Conservation (phyloP, 2,797 vertebrate species). For the Sebastiscus albofasciatus region DNA sequence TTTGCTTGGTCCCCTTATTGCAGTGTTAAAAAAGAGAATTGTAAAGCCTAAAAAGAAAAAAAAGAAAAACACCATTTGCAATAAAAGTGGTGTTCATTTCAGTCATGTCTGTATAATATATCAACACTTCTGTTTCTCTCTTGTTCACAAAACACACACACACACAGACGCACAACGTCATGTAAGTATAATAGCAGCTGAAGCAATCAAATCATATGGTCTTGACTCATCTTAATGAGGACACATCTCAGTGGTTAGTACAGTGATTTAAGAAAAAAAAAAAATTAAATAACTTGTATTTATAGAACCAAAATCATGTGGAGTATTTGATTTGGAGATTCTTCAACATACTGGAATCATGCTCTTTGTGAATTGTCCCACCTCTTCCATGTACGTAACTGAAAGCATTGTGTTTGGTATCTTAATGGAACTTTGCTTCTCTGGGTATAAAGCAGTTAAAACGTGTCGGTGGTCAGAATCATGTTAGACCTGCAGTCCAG, state of each 20-base stretch:
- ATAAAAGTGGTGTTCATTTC: slow-evolving; percentile 88
- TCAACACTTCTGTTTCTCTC: slow-evolving; percentile 81
- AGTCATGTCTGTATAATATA: slow-evolving; percentile 91
- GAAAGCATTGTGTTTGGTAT: slow-evolving; percentile 84
- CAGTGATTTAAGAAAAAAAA: slow-evolving; percentile 69
- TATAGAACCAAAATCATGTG: slow-evolving; percentile 85
- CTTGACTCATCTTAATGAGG: slow-evolving; percentile 79
- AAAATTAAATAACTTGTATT: slow-evolving; percentile 81
- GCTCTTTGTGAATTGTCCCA: slow-evolving; percentile 81
- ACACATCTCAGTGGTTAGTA: slow-evolving; percentile 85
- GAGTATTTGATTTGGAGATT: slow-evolving; percentile 83
- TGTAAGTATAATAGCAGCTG: slow-evolving; percentile 66
- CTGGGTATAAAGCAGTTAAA: slow-evolving; percentile 63
- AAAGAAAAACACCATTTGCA: slow-evolving; percentile 85
- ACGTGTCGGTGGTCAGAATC: slow-evolving; percentile 51
- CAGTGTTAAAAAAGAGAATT: slow-evolving; percentile 82
- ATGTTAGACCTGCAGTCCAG: slow-evolving; percentile 41
- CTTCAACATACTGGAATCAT: slow-evolving; percentile 84
- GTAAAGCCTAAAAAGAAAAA: slow-evolving; percentile 69
- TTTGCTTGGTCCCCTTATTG: slow-evolving; percentile 85
- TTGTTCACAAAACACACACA: slow-evolving; percentile 45
- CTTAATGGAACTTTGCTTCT: slow-evolving; percentile 71
- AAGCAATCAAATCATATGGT: slow-evolving; percentile 63
- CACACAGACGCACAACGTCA: slow-evolving; percentile 46
- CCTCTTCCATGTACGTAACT: slow-evolving; percentile 83